Evolutionary conservation across 2,888 invertebrate species (phyloP), one percentile per base, ranked within the genome.

Genomic region (Epistrophe grossulariae): DNA sequence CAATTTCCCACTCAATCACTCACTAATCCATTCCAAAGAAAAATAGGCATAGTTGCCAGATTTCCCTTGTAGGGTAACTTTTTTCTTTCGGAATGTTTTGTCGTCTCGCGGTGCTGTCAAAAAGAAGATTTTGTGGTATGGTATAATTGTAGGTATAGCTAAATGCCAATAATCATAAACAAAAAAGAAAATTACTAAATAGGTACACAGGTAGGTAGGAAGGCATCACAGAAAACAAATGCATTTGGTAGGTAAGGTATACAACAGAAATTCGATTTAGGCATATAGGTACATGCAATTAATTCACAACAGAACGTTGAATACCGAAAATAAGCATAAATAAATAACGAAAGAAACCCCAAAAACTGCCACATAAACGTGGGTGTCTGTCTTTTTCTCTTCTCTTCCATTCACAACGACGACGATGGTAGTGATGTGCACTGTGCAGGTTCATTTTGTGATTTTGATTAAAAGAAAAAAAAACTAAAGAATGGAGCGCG

Each of bases 31-130:
- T 59, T 45, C 13, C 55, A 55, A 78, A 68, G 48, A 40, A 31
- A 50, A 48, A 50, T 17, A 60, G 28, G 82, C 79, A 71, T 66
- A 52, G 87, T 83, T 87, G 87, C 79, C 87, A 83, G 62, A 66
- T 82, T 87, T 87, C 76, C 28, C 31, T 74, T 48, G 45, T 57
- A 31, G 10, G 13, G 11, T 40, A 28, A 24, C 15, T n/a, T 60
- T 40, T 71, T 59, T 79, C 71, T 48, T 66, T 76, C 2, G n/a
- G 60, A 76, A 70, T 68, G 73, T 74, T 74, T 74, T 79, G 50
- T 62, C 6, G 0, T 35, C 9, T 35, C 62, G 64, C 57, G 78
- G 60, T 55, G 73, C 70, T 74, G 71, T 68, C 45, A 57, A 72
- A 72, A 62, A 57, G 40, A 64, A 55, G 64, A 81, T 45, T 84